Conservation (phyloP, 2,888 invertebrate species). For the Microctonus hyperodae region DNA sequence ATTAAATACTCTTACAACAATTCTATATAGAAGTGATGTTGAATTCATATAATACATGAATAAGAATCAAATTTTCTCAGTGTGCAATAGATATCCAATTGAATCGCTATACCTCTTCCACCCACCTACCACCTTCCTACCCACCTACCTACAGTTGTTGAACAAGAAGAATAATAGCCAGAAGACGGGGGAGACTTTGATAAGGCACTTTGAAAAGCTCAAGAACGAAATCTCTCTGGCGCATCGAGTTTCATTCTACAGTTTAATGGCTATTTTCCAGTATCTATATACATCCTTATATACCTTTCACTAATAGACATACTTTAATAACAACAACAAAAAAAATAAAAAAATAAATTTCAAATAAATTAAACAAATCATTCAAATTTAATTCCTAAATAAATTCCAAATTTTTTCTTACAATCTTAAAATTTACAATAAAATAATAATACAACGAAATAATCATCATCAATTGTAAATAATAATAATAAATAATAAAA, state of each 20-base stretch:
- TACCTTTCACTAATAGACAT: too few relatives aligned
- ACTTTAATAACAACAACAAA: background rate
- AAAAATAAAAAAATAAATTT: background rate
- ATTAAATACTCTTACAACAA: too few relatives aligned
- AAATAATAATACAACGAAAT: too few relatives aligned
- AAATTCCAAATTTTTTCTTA: too few relatives aligned
- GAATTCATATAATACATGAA: background rate
- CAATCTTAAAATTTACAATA: too few relatives aligned
- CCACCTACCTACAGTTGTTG: background rate
- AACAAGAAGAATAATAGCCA: background rate
- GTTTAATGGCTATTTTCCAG: background rate
- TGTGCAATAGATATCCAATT: background rate
- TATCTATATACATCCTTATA: background rate
- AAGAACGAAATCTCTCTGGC: constrained; percentile 1
- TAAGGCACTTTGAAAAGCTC: constrained; percentile 4
- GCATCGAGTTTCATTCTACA: background rate
- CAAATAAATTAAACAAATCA: background rate
- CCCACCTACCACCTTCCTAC: too few relatives aligned
- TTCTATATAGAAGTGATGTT: too few relatives aligned
- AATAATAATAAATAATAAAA: too few relatives aligned
- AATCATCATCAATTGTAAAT: too few relatives aligned
- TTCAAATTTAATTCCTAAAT: too few relatives aligned
- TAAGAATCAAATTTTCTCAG: background rate
- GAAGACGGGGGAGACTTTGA: background rate
- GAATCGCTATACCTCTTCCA: too few relatives aligned